Conservation (phyloP, 1,140 invertebrate species). For the Magallana gigas region DNA sequence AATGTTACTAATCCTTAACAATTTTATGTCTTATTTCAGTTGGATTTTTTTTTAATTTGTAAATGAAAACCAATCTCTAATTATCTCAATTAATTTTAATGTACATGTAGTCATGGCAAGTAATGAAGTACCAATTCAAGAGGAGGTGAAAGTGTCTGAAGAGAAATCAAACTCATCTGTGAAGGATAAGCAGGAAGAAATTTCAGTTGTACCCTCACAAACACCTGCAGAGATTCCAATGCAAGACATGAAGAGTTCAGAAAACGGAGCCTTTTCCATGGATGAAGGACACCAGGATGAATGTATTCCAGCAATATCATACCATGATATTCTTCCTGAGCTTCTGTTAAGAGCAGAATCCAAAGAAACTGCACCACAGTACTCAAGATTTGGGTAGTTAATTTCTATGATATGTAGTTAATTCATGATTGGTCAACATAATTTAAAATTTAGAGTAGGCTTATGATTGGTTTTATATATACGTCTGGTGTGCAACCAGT, state of each 20-base stretch:
- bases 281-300: not conserved
- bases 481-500: too few relatives aligned
- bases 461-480: too few relatives aligned
- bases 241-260: not conserved
- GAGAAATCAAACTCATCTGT: not conserved
- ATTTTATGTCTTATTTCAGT: too few relatives aligned
- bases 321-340: constrained; percentile 58
- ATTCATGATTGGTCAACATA: not conserved
- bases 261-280: not conserved
- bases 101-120: not conserved
- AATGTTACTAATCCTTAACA: too few relatives aligned
- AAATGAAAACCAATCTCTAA: too few relatives aligned
- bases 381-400: constrained; percentile 56
- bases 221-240: not conserved
- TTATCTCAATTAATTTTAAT: not conserved
- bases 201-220: not conserved
- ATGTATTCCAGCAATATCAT: constrained; percentile 52
- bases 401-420: not conserved
- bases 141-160: not conserved
- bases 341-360: constrained; percentile 46
- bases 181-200: not conserved
- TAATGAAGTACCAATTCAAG: not conserved
- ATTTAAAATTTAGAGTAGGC: not conserved
- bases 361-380: constrained; percentile 52
- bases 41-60: too few relatives aligned